phyloP scores from a whole-genome alignment of 2,113 vertebrate species.

The Pomatostomus ruficeps region DNA sequence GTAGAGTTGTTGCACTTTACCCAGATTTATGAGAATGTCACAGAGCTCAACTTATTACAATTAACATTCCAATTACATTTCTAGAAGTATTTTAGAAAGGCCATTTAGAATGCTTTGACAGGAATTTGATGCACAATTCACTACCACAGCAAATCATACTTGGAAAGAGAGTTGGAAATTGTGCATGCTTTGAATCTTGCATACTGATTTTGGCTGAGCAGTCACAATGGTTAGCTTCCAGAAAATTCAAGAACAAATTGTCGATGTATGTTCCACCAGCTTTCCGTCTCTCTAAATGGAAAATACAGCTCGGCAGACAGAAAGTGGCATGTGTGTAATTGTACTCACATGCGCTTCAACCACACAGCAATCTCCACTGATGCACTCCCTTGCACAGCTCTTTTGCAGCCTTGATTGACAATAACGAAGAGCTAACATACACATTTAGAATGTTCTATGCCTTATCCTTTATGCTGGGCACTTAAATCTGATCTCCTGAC shows the following conservation, averaged over 20 bases:
- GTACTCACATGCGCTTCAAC: neutral
- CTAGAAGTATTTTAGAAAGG: neutral
- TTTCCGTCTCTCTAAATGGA: neutral
- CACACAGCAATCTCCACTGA: neutral
- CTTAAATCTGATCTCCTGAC: neutral
- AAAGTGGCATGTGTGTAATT: neutral
- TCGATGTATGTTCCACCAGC: neutral
- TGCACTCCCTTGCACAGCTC: neutral
- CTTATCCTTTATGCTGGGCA: neutral
- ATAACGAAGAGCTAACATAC: neutral
- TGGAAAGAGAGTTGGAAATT: neutral
- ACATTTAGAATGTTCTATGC: neutral
- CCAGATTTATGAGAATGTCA: slow-evolving; percentile 9
- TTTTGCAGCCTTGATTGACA: slow-evolving; percentile 17
- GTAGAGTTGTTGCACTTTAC: neutral
- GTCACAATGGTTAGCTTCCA: neutral
- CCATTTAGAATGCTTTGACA: slow-evolving; percentile 16
- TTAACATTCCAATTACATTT: slow-evolving; percentile 31
- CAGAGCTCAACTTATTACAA: slow-evolving; percentile 2
- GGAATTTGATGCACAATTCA: neutral
- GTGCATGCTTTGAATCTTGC: neutral
- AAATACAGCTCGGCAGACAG: neutral
- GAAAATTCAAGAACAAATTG: neutral
- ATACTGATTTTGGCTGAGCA: neutral
- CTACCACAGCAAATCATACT: neutral